phyloP scores from a whole-genome alignment of 2,888 invertebrate species.

The Caenorhabditis becei region DNA sequence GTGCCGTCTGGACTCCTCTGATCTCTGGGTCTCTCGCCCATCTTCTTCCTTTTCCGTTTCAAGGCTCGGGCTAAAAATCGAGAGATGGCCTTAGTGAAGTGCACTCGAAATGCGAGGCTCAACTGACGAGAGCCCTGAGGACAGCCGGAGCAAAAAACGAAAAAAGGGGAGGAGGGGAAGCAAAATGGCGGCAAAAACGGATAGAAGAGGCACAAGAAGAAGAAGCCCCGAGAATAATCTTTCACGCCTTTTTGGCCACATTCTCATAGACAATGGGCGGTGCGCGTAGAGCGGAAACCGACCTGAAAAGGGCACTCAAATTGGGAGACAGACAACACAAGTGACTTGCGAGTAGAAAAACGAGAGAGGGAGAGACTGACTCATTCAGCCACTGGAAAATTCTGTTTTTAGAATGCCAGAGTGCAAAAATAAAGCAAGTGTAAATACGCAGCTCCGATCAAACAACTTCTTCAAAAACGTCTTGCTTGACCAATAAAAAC shows the following conservation, averaged over 20 bases:
- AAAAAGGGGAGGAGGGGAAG: too few relatives aligned
- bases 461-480: too few relatives aligned
- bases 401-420: conserved; percentile 6
- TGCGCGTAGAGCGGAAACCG: conserved; percentile 33
- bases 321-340: not conserved
- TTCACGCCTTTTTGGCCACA: conserved; percentile 57
- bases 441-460: too few relatives aligned
- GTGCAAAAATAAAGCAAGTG: too few relatives aligned
- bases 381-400: not conserved
- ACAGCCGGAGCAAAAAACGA: conserved; percentile 16
- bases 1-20: not conserved
- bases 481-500: too few relatives aligned
- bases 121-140: conserved; percentile 1
- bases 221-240: conserved; percentile 41
- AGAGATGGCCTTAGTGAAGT: conserved; percentile 22
- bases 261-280: conserved; percentile 43
- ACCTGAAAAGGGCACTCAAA: conserved; percentile 35
- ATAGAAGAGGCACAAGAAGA: conserved; percentile 13
- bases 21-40: not conserved
- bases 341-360: conserved; percentile 2
- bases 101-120: conserved; percentile 31
- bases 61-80: conserved; percentile 8
- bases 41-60: not conserved
- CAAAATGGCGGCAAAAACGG: conserved; percentile 15
- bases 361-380: conserved; percentile 1